Conservation (phyloP, 2,113 vertebrate species). For the Platysteira castanea region DNA sequence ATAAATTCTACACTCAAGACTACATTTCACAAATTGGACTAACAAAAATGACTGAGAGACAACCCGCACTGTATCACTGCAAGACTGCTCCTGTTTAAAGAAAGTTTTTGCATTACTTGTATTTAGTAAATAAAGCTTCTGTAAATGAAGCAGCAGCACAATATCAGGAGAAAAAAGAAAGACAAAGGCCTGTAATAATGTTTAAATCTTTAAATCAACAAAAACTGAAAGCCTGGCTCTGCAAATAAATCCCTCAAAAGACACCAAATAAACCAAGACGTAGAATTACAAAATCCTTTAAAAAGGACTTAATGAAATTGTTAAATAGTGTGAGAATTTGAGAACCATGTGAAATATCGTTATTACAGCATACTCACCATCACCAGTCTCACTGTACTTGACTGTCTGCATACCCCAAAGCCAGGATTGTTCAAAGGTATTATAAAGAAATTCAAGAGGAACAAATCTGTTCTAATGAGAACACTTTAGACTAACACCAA, state of each 20-base stretch:
- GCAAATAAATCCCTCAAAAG: slow-evolving; percentile 54
- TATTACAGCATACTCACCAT: background rate
- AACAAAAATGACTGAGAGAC: slow-evolving; percentile 56
- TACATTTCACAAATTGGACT: slow-evolving; percentile 2
- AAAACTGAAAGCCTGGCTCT: slow-evolving; percentile 60
- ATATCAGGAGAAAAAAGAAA: background rate
- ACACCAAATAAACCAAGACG: slow-evolving; percentile 48
- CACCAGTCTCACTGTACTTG: background rate
- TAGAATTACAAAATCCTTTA: slow-evolving; percentile 34
- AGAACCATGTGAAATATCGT: background rate
- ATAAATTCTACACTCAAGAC: slow-evolving; percentile 35
- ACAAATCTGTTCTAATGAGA: background rate
- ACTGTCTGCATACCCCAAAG: slow-evolving; percentile 18
- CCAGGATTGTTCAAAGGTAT: slow-evolving; percentile 10
- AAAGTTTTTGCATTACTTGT: slow-evolving; percentile 45
- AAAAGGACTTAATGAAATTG: slow-evolving; percentile 26
- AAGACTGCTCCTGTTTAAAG: slow-evolving; percentile 29
- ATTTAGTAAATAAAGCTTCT: slow-evolving; percentile 48
- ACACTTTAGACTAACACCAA: background rate
- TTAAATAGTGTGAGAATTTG: slow-evolving; percentile 34
- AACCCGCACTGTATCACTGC: background rate
- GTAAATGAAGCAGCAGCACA: slow-evolving; percentile 24
- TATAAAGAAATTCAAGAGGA: slow-evolving; percentile 12
- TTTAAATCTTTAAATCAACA: slow-evolving; percentile 52
- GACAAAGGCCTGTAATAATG: background rate